Percentiles rank a stretch among this genome's conserved stretches.
These are phyloP conservation scores for Cyprinella venusta DNA, from an alignment of 2,797 vertebrate species.

Conservation along the genomic window DNA sequence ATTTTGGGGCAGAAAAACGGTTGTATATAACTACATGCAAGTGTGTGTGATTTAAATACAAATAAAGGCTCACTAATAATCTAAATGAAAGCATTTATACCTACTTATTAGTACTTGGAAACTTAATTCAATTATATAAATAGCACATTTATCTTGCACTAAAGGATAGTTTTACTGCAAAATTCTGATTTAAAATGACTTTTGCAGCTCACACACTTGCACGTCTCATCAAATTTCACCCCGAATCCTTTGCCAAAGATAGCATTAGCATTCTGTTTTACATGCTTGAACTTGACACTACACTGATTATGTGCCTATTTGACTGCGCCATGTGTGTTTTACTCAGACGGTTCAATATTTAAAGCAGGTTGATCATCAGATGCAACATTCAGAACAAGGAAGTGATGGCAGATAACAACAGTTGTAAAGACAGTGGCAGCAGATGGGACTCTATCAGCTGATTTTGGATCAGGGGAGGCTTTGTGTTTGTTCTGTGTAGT, in stretches of 20 bases:
- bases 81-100: background rate
- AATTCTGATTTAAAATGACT: background rate
- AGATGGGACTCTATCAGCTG: slow-evolving; percentile 63
- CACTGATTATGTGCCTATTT: slow-evolving; percentile 67
- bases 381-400: slow-evolving; percentile 68
- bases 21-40: background rate
- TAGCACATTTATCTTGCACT: background rate
- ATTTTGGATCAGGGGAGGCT: slow-evolving; percentile 67
- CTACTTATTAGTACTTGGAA: background rate
- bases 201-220: background rate
- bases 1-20: background rate
- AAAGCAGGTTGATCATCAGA: slow-evolving; percentile 71
- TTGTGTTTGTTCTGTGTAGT: slow-evolving; percentile 71
- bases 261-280: slow-evolving; percentile 24
- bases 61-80: background rate
- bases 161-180: background rate
- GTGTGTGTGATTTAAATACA: no score
- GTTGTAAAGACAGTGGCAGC: slow-evolving; percentile 62
- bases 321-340: slow-evolving; percentile 61
- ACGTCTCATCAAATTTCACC: background rate
- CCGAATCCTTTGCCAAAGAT: background rate
- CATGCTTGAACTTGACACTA: slow-evolving; percentile 20
- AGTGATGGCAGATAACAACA: slow-evolving; percentile 71
- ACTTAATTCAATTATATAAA: background rate
- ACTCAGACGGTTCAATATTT: slow-evolving; percentile 65